Percentiles rank a stretch among this genome's conserved stretches.
Conservation (phyloP, 2,113 vertebrate genomes). For the Sinocyclocheilus anophthalmus region DNA sequence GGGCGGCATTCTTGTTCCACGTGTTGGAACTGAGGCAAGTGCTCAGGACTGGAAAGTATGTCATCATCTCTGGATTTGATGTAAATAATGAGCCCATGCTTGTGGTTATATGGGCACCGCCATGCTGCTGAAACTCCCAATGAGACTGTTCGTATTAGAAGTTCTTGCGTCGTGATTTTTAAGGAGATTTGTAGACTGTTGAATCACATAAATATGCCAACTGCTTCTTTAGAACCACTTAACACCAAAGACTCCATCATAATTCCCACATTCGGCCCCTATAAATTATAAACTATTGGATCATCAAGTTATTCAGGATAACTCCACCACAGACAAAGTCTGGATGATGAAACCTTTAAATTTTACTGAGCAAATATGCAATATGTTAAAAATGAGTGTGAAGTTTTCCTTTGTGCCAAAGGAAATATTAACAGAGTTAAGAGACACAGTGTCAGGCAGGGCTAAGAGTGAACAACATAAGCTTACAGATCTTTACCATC, state of each 20-base stretch:
- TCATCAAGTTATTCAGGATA: not conserved
- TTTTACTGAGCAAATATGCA: not conserved
- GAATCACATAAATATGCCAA: conserved; percentile 11
- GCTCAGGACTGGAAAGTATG: conserved; percentile 45
- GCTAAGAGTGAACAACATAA: not conserved
- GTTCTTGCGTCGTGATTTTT: conserved; percentile 29
- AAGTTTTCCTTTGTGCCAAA: not conserved
- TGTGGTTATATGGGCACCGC: not conserved
- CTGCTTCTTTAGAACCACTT: not conserved
- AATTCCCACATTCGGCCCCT: not conserved
- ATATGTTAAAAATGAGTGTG: not conserved
- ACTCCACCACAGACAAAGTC: not conserved
- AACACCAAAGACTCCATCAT: not conserved
- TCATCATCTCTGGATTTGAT: conserved; percentile 42
- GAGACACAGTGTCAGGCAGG: not conserved
- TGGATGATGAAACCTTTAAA: not conserved
- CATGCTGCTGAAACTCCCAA: conserved; percentile 4
- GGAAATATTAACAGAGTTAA: not conserved
- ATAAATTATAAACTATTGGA: not conserved
- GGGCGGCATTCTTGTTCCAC: not conserved
- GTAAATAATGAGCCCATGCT: conserved; percentile 46
- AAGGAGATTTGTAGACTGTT: conserved; percentile 35
- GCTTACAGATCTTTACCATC: not conserved
- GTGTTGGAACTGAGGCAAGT: not conserved
- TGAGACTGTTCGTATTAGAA: not conserved